Evolutionary conservation across 1,140 invertebrate species (phyloP), one percentile per base, ranked within the genome.

Genomic region (Tetramorium simillimum): DNA sequence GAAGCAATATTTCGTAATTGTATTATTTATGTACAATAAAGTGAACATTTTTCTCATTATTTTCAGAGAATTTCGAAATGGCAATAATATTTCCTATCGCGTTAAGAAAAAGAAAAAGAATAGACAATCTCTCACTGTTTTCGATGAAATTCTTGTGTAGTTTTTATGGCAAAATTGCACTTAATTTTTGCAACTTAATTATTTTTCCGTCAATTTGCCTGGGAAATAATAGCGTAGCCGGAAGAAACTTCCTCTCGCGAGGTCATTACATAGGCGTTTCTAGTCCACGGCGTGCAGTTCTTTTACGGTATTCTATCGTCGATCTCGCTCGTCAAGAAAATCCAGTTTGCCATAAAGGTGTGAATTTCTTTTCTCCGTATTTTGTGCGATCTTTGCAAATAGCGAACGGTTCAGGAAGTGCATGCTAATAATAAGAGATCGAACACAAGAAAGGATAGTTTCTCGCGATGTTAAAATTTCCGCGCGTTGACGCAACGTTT

Each of bases 201-300:
- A 84, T 53, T 88, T 89, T 86, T 62, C 46, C 46, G 37, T 37
- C 60, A 76, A 62, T 81, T 76, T 86, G 60, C 69, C 16, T 14
- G 40, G 21, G 63, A 73, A 77, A 85, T 73, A 75, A 67, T 46
- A 9, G 65, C 33, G 43, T 18, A 46, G 24, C 21, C 67, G 51
- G 62, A 65, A 58, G 40, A 60, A 76, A 78, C 21, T 75, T 62
- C 58, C 70, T 77, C 77, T 63, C 12, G 18, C 49, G 1, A 51
- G 84, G 16, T 58, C 80, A 51, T 89, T 89, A 70, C 49, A 46
- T 40, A 40, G 56, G 56, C n/a, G 60, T 72, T 69, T 72, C 9
- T 56, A 60, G 37, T 43, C 28, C 10, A 18, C 58, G 10, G 67
- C 53, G 43, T 28, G 21, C 33, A 5, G 5, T 81, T 56, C 18